Base-by-base conservation (phyloP, 2,797 vertebrate genomes). In the Acipenser ruthenus region DNA sequence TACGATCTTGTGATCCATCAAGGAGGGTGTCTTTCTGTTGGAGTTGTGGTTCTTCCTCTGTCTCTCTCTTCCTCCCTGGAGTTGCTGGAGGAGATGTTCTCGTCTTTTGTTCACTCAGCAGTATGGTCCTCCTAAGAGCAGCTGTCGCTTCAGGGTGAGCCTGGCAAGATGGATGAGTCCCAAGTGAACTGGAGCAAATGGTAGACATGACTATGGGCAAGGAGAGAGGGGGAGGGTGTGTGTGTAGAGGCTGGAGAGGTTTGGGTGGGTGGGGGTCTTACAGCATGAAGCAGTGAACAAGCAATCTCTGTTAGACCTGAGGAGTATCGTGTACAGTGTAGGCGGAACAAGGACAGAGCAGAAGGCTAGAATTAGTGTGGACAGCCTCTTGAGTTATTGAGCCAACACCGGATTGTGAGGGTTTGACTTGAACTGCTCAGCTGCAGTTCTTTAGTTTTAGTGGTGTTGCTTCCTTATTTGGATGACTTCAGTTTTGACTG, bases 111-210 rank as follows among this genome's bases (percentile, higher is more conserved):
- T 82, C 83, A 72, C 80, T 86, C 82, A 74, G 81, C 89, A 88
- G 86, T 79, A 74, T 88, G 87, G 87, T 87, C 82, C 83, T 90
- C 87, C 37, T 86, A 86, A 92, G 90, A 96, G 91, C 94, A 96
- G 95, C 94, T 97, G 95, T 95, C 96, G 95, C 94, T 89, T 77
- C 75, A 84, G 92, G 86, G 84, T 86, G 85, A 85, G 92, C 86
- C 81, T 83, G 88, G 85, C 84, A 92, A 95, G 95, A 99, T 94
- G 92, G 94, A 99, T 98, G 92, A 89, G 89, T 89, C 93, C 93
- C 91, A 76, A 86, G 87, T 93, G 91, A 90, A 89, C 91, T 91
- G 90, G 91, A 93, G 90, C 96, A 99, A 98, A 98, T 98, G 95
- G 95, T 89, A 87, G 87, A 89, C 93, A 88, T 87, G 89, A 89